phyloP scores from a whole-genome alignment of 2,888 invertebrate species.

The Netelia melanura region DNA sequence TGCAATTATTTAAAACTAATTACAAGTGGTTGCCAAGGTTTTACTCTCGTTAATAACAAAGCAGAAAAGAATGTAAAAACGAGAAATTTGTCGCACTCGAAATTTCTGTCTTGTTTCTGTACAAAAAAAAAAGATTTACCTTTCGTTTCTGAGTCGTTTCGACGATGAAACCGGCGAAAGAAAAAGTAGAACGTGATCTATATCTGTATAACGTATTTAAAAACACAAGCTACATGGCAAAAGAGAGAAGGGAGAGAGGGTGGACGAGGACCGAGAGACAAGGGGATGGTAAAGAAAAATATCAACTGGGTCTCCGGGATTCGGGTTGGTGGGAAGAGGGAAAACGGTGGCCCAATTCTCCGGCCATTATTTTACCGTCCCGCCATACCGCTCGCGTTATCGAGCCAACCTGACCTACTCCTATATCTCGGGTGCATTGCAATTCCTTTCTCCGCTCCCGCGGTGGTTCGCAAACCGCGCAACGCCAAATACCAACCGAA shows the following conservation, averaged over 20 bases:
- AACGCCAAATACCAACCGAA: slow-evolving; percentile 35
- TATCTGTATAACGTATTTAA: neutral
- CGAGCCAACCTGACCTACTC: slow-evolving; percentile 63
- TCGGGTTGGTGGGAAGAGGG: slow-evolving; percentile 16
- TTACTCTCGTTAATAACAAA: no score
- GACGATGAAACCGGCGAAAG: slow-evolving; percentile 1
- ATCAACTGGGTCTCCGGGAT: slow-evolving; percentile 58
- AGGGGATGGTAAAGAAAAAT: slow-evolving; percentile 21
- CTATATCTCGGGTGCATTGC: slow-evolving; percentile 52
- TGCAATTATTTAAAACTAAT: no score
- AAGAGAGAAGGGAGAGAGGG: neutral
- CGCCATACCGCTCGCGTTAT: slow-evolving; percentile 53
- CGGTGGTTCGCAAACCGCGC: slow-evolving; percentile 19
- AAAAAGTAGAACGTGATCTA: slow-evolving; percentile 19
- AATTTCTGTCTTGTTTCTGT: neutral
- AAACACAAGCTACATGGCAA: neutral
- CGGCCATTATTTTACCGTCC: slow-evolving; percentile 52
- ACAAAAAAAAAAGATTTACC: neutral
- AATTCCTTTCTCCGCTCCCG: slow-evolving; percentile 43
- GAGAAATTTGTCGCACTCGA: neutral
- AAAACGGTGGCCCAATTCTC: slow-evolving; percentile 56
- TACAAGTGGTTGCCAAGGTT: no score
- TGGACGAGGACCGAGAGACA: neutral
- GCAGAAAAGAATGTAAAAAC: neutral
- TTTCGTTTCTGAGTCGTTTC: neutral